phyloP scores from a whole-genome alignment of 2,797 vertebrate genomes.

The Lutjanus argentimaculatus region DNA sequence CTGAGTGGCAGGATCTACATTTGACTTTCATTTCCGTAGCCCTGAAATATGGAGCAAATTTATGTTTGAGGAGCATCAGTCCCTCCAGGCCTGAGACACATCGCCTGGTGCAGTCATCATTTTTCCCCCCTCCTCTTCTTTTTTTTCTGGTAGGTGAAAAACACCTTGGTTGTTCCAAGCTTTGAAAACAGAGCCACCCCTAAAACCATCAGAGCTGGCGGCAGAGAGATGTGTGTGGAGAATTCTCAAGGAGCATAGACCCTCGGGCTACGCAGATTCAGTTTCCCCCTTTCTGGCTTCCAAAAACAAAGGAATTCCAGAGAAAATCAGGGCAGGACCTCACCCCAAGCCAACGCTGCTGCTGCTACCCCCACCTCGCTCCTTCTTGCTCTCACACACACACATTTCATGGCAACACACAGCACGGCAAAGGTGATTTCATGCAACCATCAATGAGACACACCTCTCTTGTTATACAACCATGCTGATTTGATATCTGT shows the following conservation, averaged over 20 bases:
- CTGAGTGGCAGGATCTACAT: conserved; percentile 59
- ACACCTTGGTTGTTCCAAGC: conserved; percentile 72
- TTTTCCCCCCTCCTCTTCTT: background rate
- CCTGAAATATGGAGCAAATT: conserved; percentile 64
- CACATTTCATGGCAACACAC: conserved; percentile 46
- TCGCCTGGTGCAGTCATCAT: conserved; percentile 61
- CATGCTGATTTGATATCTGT: conserved; percentile 71
- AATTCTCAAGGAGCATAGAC: conserved; percentile 81
- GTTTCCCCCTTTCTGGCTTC: conserved; percentile 84
- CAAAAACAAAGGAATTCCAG: conserved; percentile 88
- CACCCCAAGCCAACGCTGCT: conserved; percentile 73
- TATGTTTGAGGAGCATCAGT: conserved; percentile 62
- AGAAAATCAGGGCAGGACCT: conserved; percentile 87
- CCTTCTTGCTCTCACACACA: conserved; percentile 17
- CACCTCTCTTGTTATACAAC: conserved; percentile 69
- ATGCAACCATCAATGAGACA: conserved; percentile 67
- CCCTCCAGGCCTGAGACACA: conserved; percentile 60
- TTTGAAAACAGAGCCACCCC: conserved; percentile 81
- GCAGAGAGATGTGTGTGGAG: conserved; percentile 73
- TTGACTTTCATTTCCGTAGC: conserved; percentile 67
- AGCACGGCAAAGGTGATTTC: conserved; percentile 68
- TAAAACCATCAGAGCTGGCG: conserved; percentile 75
- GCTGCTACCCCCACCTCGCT: conserved; percentile 42
- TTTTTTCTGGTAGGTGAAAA: conserved; percentile 73
- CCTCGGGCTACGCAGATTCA: conserved; percentile 84